Percentiles rank a stretch among this genome's conserved stretches.
Conservation (phyloP, 1,140 invertebrate genomes). For the Drosophila persimilis region DNA sequence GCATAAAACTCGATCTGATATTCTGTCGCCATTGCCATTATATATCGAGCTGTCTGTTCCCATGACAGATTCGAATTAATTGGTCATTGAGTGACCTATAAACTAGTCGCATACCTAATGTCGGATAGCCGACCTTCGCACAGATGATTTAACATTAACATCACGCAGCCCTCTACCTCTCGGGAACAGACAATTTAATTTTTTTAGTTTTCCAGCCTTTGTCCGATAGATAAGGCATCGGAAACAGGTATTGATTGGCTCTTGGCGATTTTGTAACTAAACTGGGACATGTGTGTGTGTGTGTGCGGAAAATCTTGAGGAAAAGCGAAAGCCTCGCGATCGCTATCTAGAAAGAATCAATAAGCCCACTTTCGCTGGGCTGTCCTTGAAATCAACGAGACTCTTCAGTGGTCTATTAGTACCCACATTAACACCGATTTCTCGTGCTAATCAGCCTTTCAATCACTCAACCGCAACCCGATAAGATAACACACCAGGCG, state of each 20-base stretch:
- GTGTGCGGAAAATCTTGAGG: background rate
- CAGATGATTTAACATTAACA: conserved; percentile 5
- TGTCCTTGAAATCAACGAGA: conserved; percentile 15
- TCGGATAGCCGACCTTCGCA: background rate
- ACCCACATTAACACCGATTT: conserved; percentile 25
- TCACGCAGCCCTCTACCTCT: background rate
- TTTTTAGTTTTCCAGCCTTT: conserved; percentile 10
- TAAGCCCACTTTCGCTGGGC: conserved; percentile 15
- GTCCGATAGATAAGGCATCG: conserved; percentile 7
- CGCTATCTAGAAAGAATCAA: background rate
- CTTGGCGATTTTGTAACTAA: conserved; percentile 1
- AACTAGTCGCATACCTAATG: background rate
- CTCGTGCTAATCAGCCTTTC: conserved; percentile 21
- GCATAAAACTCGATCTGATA: background rate
- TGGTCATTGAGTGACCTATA: conserved; percentile 12
- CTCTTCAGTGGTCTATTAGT: conserved; percentile 18
- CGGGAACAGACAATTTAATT: background rate
- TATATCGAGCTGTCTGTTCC: conserved; percentile 14
- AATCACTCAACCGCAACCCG: background rate
- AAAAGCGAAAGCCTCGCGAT: background rate
- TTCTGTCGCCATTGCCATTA: conserved; percentile 1
- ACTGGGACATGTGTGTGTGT: background rate
- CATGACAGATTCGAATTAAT: conserved; percentile 14
- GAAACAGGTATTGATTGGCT: conserved; percentile 26
- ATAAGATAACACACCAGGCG: conserved; percentile 30